Conservation (phyloP, 92 coral and sea anemone species). For the Heliopora coerulea region DNA sequence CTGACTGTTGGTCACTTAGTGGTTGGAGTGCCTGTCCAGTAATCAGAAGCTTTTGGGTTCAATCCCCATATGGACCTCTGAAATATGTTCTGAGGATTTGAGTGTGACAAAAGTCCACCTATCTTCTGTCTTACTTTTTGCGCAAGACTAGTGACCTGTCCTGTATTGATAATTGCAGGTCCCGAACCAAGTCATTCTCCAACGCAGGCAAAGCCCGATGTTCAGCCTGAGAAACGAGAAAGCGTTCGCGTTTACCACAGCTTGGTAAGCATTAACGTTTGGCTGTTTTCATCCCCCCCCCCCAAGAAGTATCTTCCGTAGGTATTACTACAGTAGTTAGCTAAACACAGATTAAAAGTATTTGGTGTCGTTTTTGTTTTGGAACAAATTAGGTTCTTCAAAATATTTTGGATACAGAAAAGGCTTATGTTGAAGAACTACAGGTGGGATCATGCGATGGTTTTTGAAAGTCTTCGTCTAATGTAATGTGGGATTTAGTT, state of each 20-base stretch:
- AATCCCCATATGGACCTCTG: no score
- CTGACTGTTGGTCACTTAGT: no score
- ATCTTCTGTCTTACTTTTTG: no score
- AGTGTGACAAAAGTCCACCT: no score
- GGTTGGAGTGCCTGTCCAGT: no score
- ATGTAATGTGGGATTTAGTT: no score
- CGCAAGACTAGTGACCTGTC: no score
- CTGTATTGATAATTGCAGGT: no score
- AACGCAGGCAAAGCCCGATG: conserved; percentile 7
- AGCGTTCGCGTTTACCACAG: conserved; percentile 91
- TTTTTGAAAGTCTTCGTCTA: not conserved
- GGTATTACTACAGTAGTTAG: not conserved
- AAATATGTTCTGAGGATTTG: no score
- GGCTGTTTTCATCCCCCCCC: conserved; percentile 3
- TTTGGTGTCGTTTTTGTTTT: not conserved
- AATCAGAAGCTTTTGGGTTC: no score
- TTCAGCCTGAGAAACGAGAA: conserved; percentile 70
- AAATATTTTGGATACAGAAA: conserved; percentile 91
- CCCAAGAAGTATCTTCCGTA: no score
- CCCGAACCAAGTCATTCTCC: conserved; percentile 67
- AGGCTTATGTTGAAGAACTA: conserved; percentile 96
- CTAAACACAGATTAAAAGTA: no score
- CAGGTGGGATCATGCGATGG: conserved; percentile 54
- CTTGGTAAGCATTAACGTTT: conserved; percentile 54
- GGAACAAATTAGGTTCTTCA: conserved; percentile 75